A percentile compares a stretch with the other conserved stretches of the same genome.
These are phyloP conservation scores for Ceratitis capitata DNA, from an alignment of 1,140 invertebrate species.

Conservation along the genomic window DNA sequence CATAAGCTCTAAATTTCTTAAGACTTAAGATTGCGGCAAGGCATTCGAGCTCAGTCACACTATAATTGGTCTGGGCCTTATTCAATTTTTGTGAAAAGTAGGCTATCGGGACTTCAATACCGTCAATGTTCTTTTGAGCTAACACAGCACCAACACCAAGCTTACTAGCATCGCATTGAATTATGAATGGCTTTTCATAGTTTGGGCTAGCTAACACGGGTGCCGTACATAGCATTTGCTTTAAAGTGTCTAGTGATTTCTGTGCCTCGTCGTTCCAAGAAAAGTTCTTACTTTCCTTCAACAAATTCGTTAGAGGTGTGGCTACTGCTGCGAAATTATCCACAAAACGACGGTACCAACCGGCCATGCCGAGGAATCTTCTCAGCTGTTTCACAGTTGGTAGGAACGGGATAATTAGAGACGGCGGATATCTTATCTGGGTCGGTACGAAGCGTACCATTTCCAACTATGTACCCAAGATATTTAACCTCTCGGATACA, in stretches of 20 bases:
- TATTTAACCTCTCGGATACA: conserved; percentile 54
- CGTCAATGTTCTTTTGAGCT: conserved; percentile 44
- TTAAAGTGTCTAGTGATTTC: conserved; percentile 48
- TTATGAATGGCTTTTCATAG: too few species aligned
- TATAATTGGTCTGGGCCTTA: conserved; percentile 39
- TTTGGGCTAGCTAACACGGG: too few species aligned
- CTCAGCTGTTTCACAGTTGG: conserved; percentile 11
- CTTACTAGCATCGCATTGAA: too few species aligned
- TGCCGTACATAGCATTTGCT: too few species aligned
- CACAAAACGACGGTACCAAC: too few species aligned
- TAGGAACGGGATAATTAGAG: conserved; percentile 19
- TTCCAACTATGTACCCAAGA: conserved; percentile 34
- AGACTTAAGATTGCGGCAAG: neutral
- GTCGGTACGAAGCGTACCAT: conserved; percentile 50
- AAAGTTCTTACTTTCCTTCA: too few species aligned
- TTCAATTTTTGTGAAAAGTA: too few species aligned
- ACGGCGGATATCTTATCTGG: conserved; percentile 37
- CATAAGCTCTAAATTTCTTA: neutral
- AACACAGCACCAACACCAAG: too few species aligned
- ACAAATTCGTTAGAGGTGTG: too few species aligned
- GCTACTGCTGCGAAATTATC: too few species aligned
- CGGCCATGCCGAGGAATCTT: conserved; percentile 37
- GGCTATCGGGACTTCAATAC: conserved; percentile 34
- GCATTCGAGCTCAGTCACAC: conserved; percentile 11
- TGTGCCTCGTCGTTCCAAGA: conserved; percentile 51